Evolutionary conservation across 2,113 vertebrate genomes (phyloP).

Genomic region (Nesoenas mayeri): DNA sequence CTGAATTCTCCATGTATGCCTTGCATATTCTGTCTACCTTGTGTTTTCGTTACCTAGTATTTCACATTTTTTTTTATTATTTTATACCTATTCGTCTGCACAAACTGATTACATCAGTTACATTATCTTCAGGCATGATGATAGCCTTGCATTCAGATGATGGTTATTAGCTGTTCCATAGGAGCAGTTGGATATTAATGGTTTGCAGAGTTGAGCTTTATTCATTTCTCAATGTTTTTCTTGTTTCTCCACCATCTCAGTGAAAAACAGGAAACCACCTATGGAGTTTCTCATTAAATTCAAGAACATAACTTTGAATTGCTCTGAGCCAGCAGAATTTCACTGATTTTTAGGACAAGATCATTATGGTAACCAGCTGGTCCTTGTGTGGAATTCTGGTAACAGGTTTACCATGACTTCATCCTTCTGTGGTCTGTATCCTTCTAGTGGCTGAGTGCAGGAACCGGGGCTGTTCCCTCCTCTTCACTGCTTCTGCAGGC

Average conservation of each 20-base stretch:
- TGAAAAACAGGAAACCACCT: rapidly evolving
- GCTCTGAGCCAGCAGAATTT: neutral
- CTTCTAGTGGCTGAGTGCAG: too few species aligned
- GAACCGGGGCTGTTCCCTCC: too few species aligned
- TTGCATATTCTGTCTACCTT: neutral
- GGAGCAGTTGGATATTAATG: rapidly evolving
- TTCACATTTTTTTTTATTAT: rapidly evolving
- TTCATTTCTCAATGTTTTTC: neutral
- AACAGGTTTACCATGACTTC: rapidly evolving
- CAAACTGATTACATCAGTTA: neutral
- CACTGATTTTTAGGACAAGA: rapidly evolving
- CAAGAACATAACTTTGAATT: rapidly evolving
- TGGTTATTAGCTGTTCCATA: rapidly evolving
- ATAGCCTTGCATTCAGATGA: rapidly evolving
- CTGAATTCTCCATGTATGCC: rapidly evolving
- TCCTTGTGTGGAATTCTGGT: neutral
- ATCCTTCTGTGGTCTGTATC: neutral
- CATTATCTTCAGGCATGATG: neutral
- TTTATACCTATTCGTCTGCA: neutral
- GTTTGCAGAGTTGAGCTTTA: neutral
- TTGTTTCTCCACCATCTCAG: rapidly evolving
- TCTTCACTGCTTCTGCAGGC: too few species aligned
- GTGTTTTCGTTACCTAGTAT: rapidly evolving
- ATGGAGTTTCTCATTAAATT: neutral
- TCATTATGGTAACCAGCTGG: rapidly evolving